Evolutionary conservation across 1,140 invertebrate genomes (phyloP), one percentile per base, ranked within the genome.

Genomic region (Zaprionus lachaisei): DNA sequence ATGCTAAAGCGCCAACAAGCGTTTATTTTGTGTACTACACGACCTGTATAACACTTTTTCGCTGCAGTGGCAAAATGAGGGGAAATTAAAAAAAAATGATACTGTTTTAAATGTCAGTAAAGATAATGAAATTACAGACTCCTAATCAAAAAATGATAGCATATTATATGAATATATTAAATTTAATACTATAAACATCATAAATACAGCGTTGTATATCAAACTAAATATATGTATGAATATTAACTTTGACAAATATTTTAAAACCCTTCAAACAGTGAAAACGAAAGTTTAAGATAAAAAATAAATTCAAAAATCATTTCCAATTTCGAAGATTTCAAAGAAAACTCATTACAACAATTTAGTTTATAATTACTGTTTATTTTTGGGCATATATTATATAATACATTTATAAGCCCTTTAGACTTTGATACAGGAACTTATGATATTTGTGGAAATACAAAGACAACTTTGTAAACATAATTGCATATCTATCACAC

Each of bases 341-440:
- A 31, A 31, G 28, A 31, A 34, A 34, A 34, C 31, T 34, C 31
- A 34, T 11, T 34, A 11, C 9, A 34, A 11, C 31, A 51, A 34
- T 22, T 49, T 3, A 31, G 1, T 3, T 26, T 31, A 7, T 17
- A 12, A 12, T 62, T 22, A 65, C 26, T 38, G 4, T 26, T 28
- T 56, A 65, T 55, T 65, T 64, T 37, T 9, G 1, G 4, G 22
- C 14, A 28, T 22, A 20, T 14, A 54, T 17, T 22, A 20, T 12
- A 54, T 17, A 49, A 49, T 56, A 47, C 5, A 11, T 41, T 58
- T 37, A 67, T 24, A 26, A 38, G 22, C 64, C 41, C 11, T 37
- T 61, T 61, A n/a, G 9, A 54, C 1, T 34, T 69, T 28, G 11
- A 37, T 24, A 51, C 44, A 51, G 31, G 34, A 47, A 65, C 20